Evolutionary conservation across 23 tunicate species (phyloP), one percentile per base, ranked within the genome.

Genomic region (Trididemnum clinides): DNA sequence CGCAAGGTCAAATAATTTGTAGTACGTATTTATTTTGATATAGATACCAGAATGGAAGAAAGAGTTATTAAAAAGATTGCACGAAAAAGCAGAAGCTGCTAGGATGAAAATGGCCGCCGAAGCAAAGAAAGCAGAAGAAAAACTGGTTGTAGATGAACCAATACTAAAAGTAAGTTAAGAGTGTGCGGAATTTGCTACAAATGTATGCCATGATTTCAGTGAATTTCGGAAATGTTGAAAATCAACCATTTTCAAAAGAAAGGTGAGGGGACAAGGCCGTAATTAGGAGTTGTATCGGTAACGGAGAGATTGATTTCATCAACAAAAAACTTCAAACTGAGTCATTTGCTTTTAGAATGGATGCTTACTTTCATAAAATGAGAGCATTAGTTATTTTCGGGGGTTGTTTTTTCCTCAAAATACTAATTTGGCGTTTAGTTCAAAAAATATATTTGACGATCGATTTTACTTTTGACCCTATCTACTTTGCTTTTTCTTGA

Each of bases 11-110:
- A 15, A 44, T 44, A 7, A 44, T 59, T 59, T 59, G 20, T 59
- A 59, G 27, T 59, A 19, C 5, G 15, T 15, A 44, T 44, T 7
- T 15, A 7, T 7, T 7, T 19, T 59, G 27, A n/a, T 59, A 2
- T 65, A 91, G 96, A 59, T 91, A 28, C 96, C 96, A 1, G 64
- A 72, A 77, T 91, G 96, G 96, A 91, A 91, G 44, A 75, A 57
- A 31, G 88, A 86, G 20, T 76, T 91, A 79, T 49, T 91, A 33
- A 85, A 91, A 64, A 39, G 88, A 51, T 81, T 91, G 18, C 90
- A 91, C 5, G 64, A 86, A 21, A 91, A 91, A 72, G 81, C 89
- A 36, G 83, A 85, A 39, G 65, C 81, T 25, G 81, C 63, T 33
- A 85, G 51, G 38, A 7, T 25, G 23, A 78, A 51, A 54, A 51